phyloP scores from a whole-genome alignment of 2,888 invertebrate species.

The Melipona beecheii region DNA sequence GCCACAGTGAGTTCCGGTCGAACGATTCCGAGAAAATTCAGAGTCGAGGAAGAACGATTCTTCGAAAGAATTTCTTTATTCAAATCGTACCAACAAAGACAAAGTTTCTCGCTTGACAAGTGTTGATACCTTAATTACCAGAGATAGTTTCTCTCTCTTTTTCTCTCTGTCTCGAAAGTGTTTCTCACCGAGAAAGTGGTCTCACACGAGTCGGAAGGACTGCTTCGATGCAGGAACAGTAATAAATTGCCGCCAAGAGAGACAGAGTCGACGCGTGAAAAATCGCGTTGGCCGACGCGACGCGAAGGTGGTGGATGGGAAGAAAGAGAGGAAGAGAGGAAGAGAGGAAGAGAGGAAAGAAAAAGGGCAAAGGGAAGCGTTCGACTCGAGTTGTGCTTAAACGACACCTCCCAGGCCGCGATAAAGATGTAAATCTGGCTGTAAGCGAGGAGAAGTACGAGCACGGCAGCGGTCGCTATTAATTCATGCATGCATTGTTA shows the following conservation, averaged over 20 bases:
- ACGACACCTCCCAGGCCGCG: conserved; percentile 72
- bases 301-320: neutral
- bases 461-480: conserved; percentile 78
- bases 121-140: neutral
- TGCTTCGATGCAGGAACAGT: neutral
- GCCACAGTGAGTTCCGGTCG: conserved; percentile 22
- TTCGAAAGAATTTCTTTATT: too few species aligned
- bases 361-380: neutral
- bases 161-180: neutral
- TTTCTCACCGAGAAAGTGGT: neutral
- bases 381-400: conserved; percentile 45
- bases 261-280: conserved; percentile 37
- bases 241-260: conserved; percentile 35
- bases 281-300: conserved; percentile 14
- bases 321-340: neutral
- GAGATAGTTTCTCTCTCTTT: neutral
- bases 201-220: conserved; percentile 29
- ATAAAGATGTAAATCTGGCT: conserved; percentile 80
- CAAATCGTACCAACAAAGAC: too few species aligned
- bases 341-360: neutral
- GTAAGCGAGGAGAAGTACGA: conserved; percentile 72
- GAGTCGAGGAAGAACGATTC: neutral
- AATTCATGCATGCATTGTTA: conserved; percentile 83
- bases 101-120: neutral
- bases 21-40: conserved; percentile 47